phyloP scores from a whole-genome alignment of 2,113 vertebrate genomes.

The Phainopepla nitens region DNA sequence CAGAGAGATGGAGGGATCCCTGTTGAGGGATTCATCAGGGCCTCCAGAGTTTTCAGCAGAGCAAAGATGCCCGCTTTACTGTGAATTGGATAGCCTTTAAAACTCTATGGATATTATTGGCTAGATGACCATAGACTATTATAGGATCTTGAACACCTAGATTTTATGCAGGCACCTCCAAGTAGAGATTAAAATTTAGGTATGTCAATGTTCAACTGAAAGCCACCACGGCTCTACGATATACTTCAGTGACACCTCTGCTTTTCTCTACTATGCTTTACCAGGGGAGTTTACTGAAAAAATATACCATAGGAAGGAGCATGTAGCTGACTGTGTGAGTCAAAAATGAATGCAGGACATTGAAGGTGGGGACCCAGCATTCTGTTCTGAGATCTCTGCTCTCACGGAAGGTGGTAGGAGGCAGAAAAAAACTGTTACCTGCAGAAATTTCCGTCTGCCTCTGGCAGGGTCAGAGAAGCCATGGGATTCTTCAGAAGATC shows the following conservation, averaged over 20 bases:
- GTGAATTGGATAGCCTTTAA: neutral
- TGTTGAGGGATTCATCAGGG: neutral
- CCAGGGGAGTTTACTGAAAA: neutral
- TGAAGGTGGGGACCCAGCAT: neutral
- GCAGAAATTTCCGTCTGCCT: slow-evolving; percentile 84
- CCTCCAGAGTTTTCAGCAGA: neutral
- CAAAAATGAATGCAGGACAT: neutral
- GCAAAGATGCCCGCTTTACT: neutral
- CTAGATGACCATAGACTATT: neutral
- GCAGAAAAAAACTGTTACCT: slow-evolving; percentile 67
- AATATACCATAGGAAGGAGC: neutral
- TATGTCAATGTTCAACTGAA: neutral
- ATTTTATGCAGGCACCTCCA: neutral
- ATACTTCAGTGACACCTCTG: neutral
- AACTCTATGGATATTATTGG: neutral
- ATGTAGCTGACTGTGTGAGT: neutral
- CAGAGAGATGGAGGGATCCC: neutral
- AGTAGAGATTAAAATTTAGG: neutral
- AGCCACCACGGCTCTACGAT: neutral
- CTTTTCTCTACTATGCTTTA: neutral
- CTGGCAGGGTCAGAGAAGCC: slow-evolving; percentile 83
- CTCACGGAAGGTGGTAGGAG: neutral
- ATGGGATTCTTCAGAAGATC: slow-evolving; percentile 80
- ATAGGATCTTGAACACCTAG: neutral
- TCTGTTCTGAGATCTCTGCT: neutral